These are phyloP conservation scores for Melanocharis versteri DNA, from an alignment of 2,113 vertebrate species.

Conservation along the genomic window DNA sequence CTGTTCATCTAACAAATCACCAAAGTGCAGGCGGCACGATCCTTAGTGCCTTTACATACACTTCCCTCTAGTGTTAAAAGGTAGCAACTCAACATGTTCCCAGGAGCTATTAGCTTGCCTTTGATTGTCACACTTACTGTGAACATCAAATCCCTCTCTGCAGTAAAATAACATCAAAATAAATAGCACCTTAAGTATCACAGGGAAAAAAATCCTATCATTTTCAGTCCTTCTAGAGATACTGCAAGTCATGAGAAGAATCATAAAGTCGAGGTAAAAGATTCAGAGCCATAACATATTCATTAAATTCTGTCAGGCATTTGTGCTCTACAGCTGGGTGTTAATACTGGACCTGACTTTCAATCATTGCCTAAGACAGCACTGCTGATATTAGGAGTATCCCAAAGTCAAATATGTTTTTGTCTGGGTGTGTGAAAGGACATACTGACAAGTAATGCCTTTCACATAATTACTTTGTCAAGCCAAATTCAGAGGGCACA, in stretches of 20 bases:
- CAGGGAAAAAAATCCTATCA: neutral
- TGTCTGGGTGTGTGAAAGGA: neutral
- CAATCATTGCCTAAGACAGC: neutral
- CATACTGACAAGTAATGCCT: neutral
- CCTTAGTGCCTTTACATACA: conserved; percentile 41
- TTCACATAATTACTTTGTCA: neutral
- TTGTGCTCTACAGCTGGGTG: neutral
- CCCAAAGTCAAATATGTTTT: neutral
- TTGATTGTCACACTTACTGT: neutral
- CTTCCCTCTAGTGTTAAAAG: conserved; percentile 62
- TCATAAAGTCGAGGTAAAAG: neutral
- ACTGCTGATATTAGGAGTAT: neutral
- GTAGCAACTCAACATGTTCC: neutral
- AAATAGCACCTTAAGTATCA: neutral
- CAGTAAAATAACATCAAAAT: neutral
- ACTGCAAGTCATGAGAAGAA: neutral
- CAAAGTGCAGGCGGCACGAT: neutral
- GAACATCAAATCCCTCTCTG: neutral
- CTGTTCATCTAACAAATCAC: neutral
- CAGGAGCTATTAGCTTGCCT: neutral
- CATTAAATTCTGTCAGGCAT: neutral
- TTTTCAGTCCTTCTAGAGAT: neutral
- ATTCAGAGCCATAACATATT: neutral
- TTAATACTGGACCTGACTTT: conserved; percentile 3
- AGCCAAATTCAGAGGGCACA: neutral